Percentiles rank a stretch among this genome's conserved stretches.
These are phyloP conservation scores for Chrysomallon squamiferum DNA, from an alignment of 1,140 invertebrate genomes.

Conservation along the genomic window DNA sequence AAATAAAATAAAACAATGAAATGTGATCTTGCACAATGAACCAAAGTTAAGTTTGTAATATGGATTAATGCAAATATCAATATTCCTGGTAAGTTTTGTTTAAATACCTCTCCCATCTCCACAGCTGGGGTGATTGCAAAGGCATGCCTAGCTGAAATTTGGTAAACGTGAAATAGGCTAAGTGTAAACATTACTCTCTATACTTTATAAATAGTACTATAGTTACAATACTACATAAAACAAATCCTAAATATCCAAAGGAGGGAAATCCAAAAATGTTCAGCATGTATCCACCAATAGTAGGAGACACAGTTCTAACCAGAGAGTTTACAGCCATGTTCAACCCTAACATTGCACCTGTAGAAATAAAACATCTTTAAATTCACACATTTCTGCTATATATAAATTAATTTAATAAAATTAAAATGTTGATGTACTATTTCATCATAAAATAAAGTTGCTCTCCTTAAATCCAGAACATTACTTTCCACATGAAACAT, in stretches of 20 bases:
- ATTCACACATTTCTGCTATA: neutral
- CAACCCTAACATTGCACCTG: constrained; percentile 58
- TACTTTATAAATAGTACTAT: constrained; percentile 32
- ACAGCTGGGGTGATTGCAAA: no score
- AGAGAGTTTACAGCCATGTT: constrained; percentile 60
- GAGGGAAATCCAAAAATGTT: constrained; percentile 46
- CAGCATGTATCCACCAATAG: constrained; percentile 53
- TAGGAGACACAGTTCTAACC: constrained; percentile 52
- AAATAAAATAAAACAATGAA: no score
- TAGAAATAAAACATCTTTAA: constrained; percentile 17
- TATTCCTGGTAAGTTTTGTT: no score
- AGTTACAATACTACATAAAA: constrained; percentile 39
- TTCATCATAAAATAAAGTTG: neutral
- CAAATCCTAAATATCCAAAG: constrained; percentile 54
- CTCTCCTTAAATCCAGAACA: neutral
- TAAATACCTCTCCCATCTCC: no score
- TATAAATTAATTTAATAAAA: neutral
- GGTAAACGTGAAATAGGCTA: no score
- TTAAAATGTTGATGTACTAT: neutral
- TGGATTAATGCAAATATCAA: no score
- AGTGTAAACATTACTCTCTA: no score
- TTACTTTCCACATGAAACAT: no score
- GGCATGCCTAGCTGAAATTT: no score
- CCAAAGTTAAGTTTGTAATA: no score
- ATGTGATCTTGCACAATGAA: no score